Conservation (phyloP, 2,797 vertebrate genomes). For the Propithecus deckenii region DNA sequence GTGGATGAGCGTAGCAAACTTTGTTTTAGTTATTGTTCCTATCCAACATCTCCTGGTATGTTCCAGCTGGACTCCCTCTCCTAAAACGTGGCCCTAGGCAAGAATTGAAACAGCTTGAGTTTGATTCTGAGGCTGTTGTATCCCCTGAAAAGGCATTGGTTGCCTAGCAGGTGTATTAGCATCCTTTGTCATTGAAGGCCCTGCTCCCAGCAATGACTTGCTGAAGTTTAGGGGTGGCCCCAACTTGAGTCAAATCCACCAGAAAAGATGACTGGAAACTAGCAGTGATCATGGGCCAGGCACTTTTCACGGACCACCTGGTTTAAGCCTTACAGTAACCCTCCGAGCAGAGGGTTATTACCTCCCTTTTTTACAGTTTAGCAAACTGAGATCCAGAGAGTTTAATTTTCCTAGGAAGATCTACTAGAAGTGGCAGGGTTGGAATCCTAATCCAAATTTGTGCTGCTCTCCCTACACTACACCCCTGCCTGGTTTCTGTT, state of each 20-base stretch:
- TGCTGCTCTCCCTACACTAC: background rate
- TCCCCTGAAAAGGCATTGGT: background rate
- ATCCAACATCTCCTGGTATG: background rate
- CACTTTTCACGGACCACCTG: background rate
- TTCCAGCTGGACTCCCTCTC: background rate
- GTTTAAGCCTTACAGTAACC: background rate
- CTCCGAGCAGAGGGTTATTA: background rate
- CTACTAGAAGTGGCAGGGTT: background rate
- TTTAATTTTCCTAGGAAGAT: background rate
- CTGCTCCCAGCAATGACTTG: background rate
- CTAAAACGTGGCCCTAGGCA: background rate
- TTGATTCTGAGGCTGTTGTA: background rate
- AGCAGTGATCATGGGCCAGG: background rate
- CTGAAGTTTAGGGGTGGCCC: background rate
- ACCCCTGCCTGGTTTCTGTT: background rate
- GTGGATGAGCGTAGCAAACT: background rate
- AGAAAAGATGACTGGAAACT: background rate
- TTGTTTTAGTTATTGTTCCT: background rate
- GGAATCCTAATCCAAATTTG: background rate
- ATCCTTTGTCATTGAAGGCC: background rate
- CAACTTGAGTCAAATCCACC: background rate
- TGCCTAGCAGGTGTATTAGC: background rate
- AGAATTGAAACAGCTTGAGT: background rate
- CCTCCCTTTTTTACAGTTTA: background rate
- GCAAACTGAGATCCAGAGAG: background rate